phyloP scores from a whole-genome alignment of 2,888 invertebrate species.

The Chorisops tibialis region DNA sequence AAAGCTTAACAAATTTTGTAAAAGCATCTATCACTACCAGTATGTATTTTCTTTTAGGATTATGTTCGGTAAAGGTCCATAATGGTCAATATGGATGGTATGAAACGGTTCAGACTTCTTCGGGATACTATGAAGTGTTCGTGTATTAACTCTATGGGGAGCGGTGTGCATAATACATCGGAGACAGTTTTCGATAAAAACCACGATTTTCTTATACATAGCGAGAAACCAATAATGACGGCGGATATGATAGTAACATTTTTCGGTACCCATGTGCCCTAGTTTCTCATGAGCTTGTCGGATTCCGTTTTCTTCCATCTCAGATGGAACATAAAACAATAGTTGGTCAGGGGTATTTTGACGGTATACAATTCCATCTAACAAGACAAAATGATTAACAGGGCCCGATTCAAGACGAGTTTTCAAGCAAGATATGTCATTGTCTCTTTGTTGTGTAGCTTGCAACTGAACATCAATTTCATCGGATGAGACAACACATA shows the following conservation, averaged over 20 bases:
- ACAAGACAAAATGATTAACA: too few relatives aligned
- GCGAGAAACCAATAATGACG: too few relatives aligned
- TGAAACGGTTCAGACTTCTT: slow-evolving; percentile 30
- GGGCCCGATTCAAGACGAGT: too few relatives aligned
- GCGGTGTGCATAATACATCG: slow-evolving; percentile 34
- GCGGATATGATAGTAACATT: too few relatives aligned
- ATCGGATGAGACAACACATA: too few relatives aligned
- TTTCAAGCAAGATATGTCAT: too few relatives aligned
- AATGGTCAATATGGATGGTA: slow-evolving; percentile 33
- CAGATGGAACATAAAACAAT: slow-evolving; percentile 32
- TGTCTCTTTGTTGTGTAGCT: too few relatives aligned
- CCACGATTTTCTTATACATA: slow-evolving; percentile 30
- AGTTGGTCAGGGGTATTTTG: not conserved
- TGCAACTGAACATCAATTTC: too few relatives aligned
- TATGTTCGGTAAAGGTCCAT: slow-evolving; percentile 27
- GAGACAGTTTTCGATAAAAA: slow-evolving; percentile 31
- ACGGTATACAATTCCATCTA: too few relatives aligned
- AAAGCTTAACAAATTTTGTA: slow-evolving; percentile 31
- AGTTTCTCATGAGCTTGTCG: slow-evolving; percentile 32
- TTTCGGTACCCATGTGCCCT: too few relatives aligned
- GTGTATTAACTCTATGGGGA: slow-evolving; percentile 26
- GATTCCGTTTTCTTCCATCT: slow-evolving; percentile 31
- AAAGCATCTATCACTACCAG: slow-evolving; percentile 27
- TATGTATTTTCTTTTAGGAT: slow-evolving; percentile 25
- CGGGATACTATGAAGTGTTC: slow-evolving; percentile 27